Evolutionary conservation across 1,140 invertebrate species (phyloP).

Genomic region (Drosophila kanapiae): DNA sequence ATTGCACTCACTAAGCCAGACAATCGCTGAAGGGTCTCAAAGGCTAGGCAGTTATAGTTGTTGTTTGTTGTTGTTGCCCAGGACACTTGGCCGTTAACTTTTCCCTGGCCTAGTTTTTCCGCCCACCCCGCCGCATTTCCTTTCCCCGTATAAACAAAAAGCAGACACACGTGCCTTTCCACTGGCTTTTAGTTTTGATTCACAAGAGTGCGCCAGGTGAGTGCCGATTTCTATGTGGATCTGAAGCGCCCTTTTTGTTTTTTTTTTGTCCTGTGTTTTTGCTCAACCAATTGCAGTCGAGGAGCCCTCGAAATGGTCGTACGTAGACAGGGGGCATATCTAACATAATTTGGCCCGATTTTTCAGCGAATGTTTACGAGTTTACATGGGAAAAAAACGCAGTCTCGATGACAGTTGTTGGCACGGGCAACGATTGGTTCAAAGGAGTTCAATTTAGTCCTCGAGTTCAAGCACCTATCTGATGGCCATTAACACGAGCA

Average conservation of each 20-base stretch:
- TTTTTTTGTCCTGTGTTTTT: conserved; percentile 23
- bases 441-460: conserved; percentile 36
- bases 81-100: conserved; percentile 34
- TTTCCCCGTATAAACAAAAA: conserved; percentile 3
- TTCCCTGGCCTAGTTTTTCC: conserved; percentile 38
- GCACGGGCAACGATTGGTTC: conserved; percentile 31
- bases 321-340: not conserved
- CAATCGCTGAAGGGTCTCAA: conserved; percentile 37
- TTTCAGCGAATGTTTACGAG: conserved; percentile 9
- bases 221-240: conserved; percentile 27
- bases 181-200: conserved; percentile 55
- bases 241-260: conserved; percentile 32
- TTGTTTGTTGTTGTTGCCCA: conserved; percentile 13
- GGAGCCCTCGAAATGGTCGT: conserved; percentile 2
- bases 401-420: conserved; percentile 40
- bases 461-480: conserved; percentile 23
- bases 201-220: conserved; percentile 52
- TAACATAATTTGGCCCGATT: conserved; percentile 30
- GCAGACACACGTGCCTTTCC: conserved; percentile 17
- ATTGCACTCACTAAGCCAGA: conserved; percentile 41
- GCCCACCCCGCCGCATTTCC: not conserved
- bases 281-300: conserved; percentile 32
- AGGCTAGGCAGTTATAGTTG: conserved; percentile 8
- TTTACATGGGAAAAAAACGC: conserved; percentile 11
- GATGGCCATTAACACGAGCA: conserved; percentile 16